Percentiles rank a stretch among this genome's conserved stretches.
Conservation (phyloP, 2,113 vertebrate species). For the Ameiurus melas region DNA sequence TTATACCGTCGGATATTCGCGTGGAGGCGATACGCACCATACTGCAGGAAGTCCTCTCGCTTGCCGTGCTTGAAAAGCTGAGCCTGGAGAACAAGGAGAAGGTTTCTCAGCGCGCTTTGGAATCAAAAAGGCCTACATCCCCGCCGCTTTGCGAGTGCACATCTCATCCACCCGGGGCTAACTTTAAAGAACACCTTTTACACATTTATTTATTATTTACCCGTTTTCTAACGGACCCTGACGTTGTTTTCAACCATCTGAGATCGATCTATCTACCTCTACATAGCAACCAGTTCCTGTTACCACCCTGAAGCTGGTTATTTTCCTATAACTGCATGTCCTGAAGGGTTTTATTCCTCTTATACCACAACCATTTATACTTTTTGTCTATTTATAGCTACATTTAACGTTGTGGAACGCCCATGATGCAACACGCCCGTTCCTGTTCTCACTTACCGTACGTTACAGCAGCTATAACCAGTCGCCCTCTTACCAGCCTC, state of each 20-base stretch:
- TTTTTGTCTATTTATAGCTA: too few relatives aligned
- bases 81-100: constrained; percentile 70
- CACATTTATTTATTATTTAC: too few relatives aligned
- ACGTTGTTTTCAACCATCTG: background rate
- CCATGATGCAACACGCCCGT: too few relatives aligned
- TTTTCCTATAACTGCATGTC: background rate
- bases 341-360: background rate
- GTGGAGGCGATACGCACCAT: constrained; percentile 74
- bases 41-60: constrained; percentile 89
- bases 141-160: background rate
- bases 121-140: background rate
- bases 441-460: too few relatives aligned
- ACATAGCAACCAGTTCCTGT: background rate
- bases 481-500: too few relatives aligned
- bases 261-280: background rate
- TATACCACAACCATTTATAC: background rate
- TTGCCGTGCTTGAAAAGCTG: constrained; percentile 96
- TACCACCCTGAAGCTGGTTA: background rate
- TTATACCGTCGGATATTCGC: background rate
- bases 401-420: too few relatives aligned
- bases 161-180: background rate
- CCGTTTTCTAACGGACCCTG: too few relatives aligned
- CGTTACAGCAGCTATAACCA: too few relatives aligned
- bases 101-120: background rate
- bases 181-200: too few relatives aligned